Evolutionary conservation across 1,140 invertebrate genomes (phyloP).

Genomic region (Andrena cerasifolii): DNA sequence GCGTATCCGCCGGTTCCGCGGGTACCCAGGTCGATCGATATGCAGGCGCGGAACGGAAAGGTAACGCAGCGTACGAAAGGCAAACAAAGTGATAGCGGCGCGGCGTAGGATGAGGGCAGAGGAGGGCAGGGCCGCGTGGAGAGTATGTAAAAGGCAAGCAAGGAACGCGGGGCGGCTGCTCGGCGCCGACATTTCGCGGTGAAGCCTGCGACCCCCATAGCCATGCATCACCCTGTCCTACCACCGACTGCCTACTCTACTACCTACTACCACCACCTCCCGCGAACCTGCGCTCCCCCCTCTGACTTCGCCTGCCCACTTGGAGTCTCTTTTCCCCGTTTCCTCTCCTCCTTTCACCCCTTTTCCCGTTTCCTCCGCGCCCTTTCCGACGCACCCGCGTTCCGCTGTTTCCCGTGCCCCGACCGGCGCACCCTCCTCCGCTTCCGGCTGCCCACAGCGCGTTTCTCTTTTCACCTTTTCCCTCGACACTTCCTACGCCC

Average conservation of each 20-base stretch:
- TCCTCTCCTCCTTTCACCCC: not conserved
- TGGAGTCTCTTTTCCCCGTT: constrained; percentile 11
- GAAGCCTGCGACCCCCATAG: constrained; percentile 69
- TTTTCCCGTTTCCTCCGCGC: not conserved
- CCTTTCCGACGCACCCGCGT: constrained; percentile 29
- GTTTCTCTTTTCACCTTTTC: constrained; percentile 30
- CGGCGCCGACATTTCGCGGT: constrained; percentile 73
- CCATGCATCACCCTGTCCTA: constrained; percentile 74
- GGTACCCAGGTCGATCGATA: constrained; percentile 43
- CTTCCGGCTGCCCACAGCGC: constrained; percentile 10
- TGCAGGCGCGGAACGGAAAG: constrained; percentile 45
- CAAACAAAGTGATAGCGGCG: constrained; percentile 62
- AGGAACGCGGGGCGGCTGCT: constrained; percentile 59
- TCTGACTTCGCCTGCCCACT: constrained; percentile 26
- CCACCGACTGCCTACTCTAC: constrained; percentile 62
- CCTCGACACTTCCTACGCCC: constrained; percentile 31
- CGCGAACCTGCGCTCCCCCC: no score
- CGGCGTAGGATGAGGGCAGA: constrained; percentile 10
- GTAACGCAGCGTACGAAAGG: constrained; percentile 61
- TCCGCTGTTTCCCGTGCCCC: constrained; percentile 37
- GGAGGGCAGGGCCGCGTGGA: constrained; percentile 44
- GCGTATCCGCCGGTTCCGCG: constrained; percentile 9
- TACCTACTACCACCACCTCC: constrained; percentile 37
- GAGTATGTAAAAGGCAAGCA: constrained; percentile 68
- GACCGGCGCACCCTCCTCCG: constrained; percentile 12